These are phyloP conservation scores for Eupsilia transversa DNA, from an alignment of 2,888 invertebrate species.

Conservation along the genomic window DNA sequence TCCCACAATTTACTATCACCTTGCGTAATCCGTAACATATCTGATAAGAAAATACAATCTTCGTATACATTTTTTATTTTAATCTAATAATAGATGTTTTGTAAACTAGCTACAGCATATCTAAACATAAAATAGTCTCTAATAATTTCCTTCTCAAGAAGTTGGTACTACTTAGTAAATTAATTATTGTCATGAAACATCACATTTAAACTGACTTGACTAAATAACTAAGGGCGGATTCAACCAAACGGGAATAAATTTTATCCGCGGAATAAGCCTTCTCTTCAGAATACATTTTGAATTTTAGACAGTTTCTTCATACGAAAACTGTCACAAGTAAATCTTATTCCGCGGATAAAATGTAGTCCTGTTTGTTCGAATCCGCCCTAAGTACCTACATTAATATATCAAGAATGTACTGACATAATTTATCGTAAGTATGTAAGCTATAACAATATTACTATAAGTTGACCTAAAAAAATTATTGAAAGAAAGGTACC, in stretches of 20 bases:
- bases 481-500: background rate
- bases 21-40: conserved; percentile 27
- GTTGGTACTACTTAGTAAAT: conserved; percentile 12
- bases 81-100: conserved; percentile 1
- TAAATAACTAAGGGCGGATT: background rate
- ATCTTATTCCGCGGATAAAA: too few relatives aligned
- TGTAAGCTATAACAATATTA: conserved; percentile 5
- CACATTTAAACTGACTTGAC: background rate
- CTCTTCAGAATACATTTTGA: too few relatives aligned
- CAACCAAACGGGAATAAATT: too few relatives aligned
- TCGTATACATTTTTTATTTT: background rate
- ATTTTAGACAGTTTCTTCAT: too few relatives aligned
- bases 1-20: conserved; percentile 25
- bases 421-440: background rate
- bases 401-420: background rate
- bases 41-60: background rate
- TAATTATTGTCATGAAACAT: conserved; percentile 20
- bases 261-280: too few relatives aligned
- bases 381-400: too few relatives aligned
- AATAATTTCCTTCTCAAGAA: conserved; percentile 23
- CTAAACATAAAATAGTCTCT: background rate
- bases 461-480: conserved; percentile 17
- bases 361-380: too few relatives aligned
- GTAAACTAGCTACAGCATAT: background rate
- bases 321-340: too few relatives aligned